These are phyloP conservation scores for Camptogramma bilineatum DNA, from an alignment of 2,888 invertebrate species.

Conservation along the genomic window DNA sequence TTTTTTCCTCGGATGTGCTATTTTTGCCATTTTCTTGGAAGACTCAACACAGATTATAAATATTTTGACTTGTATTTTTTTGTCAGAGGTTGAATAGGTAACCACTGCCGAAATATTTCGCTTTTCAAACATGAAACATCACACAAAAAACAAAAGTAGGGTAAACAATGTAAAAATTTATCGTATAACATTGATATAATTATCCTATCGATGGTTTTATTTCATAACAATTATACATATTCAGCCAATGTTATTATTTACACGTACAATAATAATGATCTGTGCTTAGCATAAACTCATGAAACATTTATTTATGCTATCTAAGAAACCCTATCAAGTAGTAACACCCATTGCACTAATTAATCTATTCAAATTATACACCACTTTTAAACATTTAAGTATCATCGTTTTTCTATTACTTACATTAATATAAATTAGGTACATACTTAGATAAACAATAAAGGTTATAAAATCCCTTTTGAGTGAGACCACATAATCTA, in stretches of 20 bases:
- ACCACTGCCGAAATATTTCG: no score
- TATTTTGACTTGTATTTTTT: neutral
- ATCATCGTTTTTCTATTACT: neutral
- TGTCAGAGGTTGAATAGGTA: no score
- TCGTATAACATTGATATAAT: neutral
- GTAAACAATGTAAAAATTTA: neutral
- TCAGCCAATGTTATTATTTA: slow-evolving; percentile 5
- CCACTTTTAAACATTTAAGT: neutral
- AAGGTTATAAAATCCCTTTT: no score
- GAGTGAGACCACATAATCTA: no score
- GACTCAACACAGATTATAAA: neutral
- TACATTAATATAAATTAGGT: neutral
- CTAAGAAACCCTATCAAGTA: slow-evolving; percentile 10
- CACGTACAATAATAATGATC: slow-evolving; percentile 20
- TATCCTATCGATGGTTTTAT: neutral
- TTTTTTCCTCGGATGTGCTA: neutral
- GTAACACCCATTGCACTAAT: slow-evolving; percentile 6
- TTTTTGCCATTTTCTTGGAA: neutral
- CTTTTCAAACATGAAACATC: neutral
- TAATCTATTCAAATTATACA: slow-evolving; percentile 3
- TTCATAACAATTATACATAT: neutral
- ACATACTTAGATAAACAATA: no score
- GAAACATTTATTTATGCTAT: slow-evolving; percentile 11
- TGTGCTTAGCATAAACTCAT: slow-evolving; percentile 51
- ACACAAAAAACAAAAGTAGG: neutral